phyloP scores from a whole-genome alignment of 2,113 vertebrate species.

The Hoplias malabaricus region DNA sequence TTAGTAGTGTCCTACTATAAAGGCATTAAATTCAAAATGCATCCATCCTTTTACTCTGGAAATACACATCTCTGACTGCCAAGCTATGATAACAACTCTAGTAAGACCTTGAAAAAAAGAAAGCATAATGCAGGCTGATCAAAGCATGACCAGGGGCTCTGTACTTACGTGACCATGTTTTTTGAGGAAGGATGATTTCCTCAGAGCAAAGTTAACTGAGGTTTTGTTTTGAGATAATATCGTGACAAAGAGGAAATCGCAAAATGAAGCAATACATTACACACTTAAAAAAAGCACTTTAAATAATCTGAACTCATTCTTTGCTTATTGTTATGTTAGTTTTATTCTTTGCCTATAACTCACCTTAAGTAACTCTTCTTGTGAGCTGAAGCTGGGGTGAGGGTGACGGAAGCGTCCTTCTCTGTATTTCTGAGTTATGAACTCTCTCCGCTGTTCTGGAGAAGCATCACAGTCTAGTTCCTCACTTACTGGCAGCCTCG shows the following conservation, averaged over 20 bases:
- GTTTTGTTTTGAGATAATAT: background rate
- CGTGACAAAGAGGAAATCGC: background rate
- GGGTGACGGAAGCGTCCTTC: conserved; percentile 82
- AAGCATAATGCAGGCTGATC: conserved; percentile 21
- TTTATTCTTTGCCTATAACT: background rate
- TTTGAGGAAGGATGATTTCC: conserved; percentile 23
- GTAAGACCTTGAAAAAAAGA: background rate
- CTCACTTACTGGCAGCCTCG: conserved; percentile 69
- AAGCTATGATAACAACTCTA: conserved; percentile 1
- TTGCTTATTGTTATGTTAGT: too few relatives aligned
- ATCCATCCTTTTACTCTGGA: background rate
- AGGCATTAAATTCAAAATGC: conserved; percentile 23
- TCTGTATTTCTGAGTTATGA: conserved; percentile 86
- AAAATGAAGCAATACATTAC: background rate
- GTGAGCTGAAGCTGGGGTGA: conserved; percentile 77
- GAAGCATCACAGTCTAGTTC: conserved; percentile 76
- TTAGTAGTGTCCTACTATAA: conserved; percentile 17
- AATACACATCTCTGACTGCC: background rate
- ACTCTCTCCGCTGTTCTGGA: conserved; percentile 81
- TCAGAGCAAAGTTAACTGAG: background rate
- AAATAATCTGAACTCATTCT: background rate
- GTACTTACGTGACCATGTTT: conserved; percentile 25
- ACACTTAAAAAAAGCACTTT: background rate
- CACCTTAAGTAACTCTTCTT: conserved; percentile 91
- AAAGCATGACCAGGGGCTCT: conserved; percentile 26